Percentiles rank a stretch among this genome's conserved stretches.
These are phyloP conservation scores for Tapera naevia DNA, from an alignment of 2,797 vertebrate genomes.

Conservation along the genomic window DNA sequence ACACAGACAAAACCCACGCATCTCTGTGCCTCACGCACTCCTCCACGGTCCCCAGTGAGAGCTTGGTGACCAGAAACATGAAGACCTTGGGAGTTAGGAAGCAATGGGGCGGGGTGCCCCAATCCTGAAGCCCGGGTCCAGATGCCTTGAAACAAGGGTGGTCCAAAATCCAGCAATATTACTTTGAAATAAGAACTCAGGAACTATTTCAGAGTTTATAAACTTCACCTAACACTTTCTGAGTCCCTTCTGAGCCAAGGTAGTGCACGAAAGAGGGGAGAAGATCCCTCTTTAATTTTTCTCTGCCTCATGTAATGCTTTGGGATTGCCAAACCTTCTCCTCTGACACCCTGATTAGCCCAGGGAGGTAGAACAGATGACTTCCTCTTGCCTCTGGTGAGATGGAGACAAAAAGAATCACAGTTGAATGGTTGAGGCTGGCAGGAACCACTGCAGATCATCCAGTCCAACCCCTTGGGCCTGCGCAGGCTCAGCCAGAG, in stretches of 20 bases:
- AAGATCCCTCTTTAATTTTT: neutral
- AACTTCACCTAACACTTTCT: neutral
- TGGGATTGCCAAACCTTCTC: neutral
- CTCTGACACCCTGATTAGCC: neutral
- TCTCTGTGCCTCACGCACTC: neutral
- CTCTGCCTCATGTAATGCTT: neutral
- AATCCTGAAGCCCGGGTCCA: neutral
- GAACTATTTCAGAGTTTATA: neutral
- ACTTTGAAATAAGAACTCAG: neutral
- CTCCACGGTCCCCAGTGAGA: neutral
- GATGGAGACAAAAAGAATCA: neutral
- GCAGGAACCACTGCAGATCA: neutral
- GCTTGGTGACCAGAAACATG: neutral
- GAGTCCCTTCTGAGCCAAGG: neutral
- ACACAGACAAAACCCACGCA: neutral
- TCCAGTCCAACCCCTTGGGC: neutral
- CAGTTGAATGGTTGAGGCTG: neutral
- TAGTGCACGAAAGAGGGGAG: neutral
- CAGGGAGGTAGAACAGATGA: neutral
- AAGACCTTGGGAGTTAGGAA: neutral
- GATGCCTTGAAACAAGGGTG: neutral
- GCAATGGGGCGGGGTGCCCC: rapidly evolving
- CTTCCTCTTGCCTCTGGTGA: neutral
- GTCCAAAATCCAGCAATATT: neutral
- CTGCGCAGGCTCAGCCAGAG: neutral